A percentile compares a stretch with the other conserved stretches of the same genome.
Evolutionary conservation across 2,113 vertebrate genomes (phyloP).

Genomic region (Hyperoodon ampullatus): DNA sequence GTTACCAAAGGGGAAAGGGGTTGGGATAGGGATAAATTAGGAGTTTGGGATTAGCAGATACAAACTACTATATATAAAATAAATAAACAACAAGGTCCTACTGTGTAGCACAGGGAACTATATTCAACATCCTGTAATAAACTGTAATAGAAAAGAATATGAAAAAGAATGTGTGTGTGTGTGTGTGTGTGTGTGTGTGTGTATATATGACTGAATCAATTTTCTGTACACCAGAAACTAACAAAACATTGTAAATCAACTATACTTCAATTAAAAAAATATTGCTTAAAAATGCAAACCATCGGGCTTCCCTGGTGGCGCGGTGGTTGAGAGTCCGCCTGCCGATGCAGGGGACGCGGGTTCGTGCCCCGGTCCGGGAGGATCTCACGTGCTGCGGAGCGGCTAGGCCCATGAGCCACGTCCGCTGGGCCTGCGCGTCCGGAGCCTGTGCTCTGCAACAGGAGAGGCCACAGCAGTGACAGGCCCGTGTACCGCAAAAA

Average conservation of each 20-base stretch:
- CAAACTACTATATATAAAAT: not conserved
- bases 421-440: no score
- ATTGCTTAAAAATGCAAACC: not conserved
- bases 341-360: no score
- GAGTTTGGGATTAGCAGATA: not conserved
- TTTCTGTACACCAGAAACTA: not conserved
- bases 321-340: no score
- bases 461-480: no score
- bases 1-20: not conserved
- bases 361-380: no score
- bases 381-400: no score
- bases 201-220: not conserved
- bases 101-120: not conserved
- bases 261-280: not conserved
- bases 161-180: not conserved
- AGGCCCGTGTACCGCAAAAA: no score
- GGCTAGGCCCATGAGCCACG: no score
- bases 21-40: not conserved
- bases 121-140: not conserved
- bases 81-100: not conserved
- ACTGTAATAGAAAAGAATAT: not conserved
- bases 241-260: not conserved
- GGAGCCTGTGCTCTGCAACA: no score
- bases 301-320: no score
- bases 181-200: no score